A percentile compares a stretch with the other conserved stretches of the same genome.
Evolutionary conservation across 2,888 invertebrate species (phyloP).

Genomic region (Minunthozetes semirufus): DNA sequence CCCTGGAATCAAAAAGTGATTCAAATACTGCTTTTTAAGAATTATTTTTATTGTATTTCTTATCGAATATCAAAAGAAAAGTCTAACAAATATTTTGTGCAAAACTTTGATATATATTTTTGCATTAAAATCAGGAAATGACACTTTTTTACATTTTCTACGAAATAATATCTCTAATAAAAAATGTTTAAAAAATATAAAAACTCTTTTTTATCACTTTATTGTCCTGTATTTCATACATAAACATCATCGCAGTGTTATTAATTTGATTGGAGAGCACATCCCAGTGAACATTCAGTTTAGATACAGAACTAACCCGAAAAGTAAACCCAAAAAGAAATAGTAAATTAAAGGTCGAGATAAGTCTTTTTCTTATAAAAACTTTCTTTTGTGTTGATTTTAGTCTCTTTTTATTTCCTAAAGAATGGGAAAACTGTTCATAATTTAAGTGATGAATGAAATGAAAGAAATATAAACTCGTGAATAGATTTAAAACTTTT

Average conservation of each 20-base stretch:
- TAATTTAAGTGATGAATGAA: neutral
- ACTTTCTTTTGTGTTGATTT: neutral
- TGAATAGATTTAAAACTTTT: neutral
- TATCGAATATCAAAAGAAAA: no score
- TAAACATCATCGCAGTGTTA: neutral
- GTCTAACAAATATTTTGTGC: no score
- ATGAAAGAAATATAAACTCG: neutral
- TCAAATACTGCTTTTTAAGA: no score
- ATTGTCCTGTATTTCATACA: neutral
- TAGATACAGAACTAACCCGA: no score
- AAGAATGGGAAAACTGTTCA: neutral
- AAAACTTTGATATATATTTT: no score
- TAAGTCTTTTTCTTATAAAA: neutral
- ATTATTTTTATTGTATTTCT: no score
- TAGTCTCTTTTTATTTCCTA: neutral
- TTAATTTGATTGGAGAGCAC: neutral
- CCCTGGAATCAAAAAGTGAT: no score
- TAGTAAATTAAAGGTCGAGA: no score
- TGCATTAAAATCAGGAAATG: no score
- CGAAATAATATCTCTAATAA: no score
- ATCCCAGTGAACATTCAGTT: neutral
- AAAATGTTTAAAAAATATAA: neutral
- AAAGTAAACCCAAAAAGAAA: no score
- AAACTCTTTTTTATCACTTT: neutral
- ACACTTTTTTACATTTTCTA: no score